Percentiles rank a stretch among this genome's conserved stretches.
phyloP scores from a whole-genome alignment of 2,113 vertebrate species.

The Alces alces region DNA sequence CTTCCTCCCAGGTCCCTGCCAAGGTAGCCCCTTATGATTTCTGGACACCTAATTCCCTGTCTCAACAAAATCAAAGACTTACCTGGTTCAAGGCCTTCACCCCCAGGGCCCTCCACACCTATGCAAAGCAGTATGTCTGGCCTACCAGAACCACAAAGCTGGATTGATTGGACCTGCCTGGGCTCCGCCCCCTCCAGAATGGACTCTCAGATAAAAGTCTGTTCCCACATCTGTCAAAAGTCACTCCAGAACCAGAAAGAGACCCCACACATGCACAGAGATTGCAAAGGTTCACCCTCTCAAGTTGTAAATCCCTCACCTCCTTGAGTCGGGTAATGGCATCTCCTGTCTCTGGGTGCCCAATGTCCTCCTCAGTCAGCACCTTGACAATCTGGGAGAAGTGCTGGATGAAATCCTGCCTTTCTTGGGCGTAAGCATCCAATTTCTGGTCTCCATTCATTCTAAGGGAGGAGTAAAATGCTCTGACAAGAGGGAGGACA shows the following conservation, averaged over 20 bases:
- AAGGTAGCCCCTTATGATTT: not conserved
- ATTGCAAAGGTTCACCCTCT: not conserved
- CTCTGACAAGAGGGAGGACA: not conserved
- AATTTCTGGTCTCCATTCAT: constrained; percentile 77
- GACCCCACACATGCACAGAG: not conserved
- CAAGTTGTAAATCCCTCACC: constrained; percentile 72
- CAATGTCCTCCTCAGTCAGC: constrained; percentile 83
- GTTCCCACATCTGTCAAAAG: not conserved
- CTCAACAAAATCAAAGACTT: not conserved
- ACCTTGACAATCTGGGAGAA: constrained; percentile 88
- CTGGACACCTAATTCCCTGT: not conserved
- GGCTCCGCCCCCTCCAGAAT: not conserved
- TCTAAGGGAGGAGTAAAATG: constrained; percentile 40
- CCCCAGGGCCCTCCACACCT: no score
- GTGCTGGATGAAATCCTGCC: constrained; percentile 83
- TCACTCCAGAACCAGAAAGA: not conserved
- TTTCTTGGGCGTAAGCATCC: constrained; percentile 72
- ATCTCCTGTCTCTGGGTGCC: constrained; percentile 83
- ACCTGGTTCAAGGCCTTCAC: not conserved
- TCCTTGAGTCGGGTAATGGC: constrained; percentile 83
- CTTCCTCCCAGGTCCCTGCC: not conserved
- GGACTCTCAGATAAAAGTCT: not conserved
- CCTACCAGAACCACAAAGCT: not conserved
- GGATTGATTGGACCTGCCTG: not conserved
- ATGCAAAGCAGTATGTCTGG: not conserved